Percentiles rank a stretch among this genome's conserved stretches.
phyloP scores from a whole-genome alignment of 2,888 invertebrate genomes.

The Plagiodera versicolora region DNA sequence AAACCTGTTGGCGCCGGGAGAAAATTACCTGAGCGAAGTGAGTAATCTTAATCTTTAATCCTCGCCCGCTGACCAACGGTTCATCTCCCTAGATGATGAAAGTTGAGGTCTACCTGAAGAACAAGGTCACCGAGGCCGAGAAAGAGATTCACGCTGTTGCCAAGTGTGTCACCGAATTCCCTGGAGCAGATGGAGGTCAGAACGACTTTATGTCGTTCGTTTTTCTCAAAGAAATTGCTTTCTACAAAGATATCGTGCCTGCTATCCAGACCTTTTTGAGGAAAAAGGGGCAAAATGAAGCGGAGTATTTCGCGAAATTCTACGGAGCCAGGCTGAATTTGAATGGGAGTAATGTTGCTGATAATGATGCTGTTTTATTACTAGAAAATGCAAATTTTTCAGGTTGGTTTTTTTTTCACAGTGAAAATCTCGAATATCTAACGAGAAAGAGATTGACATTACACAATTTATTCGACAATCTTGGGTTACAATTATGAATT shows the following conservation, averaged over 20 bases:
- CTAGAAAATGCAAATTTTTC: slow-evolving; percentile 55
- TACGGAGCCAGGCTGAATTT: slow-evolving; percentile 40
- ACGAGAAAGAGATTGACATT: too few relatives aligned
- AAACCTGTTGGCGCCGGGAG: slow-evolving; percentile 15
- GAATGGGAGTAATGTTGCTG: slow-evolving; percentile 32
- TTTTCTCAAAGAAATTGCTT: slow-evolving; percentile 52
- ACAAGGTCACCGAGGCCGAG: background rate
- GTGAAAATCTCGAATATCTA: too few relatives aligned
- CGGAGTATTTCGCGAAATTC: slow-evolving; percentile 48
- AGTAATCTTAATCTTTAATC: background rate
- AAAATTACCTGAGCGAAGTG: slow-evolving; percentile 26
- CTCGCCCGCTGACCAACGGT: too few relatives aligned
- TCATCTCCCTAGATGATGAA: background rate
- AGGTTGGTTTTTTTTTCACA: slow-evolving; percentile 13
- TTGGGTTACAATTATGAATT: too few relatives aligned
- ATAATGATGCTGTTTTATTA: slow-evolving; percentile 52
- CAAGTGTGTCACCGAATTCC: background rate
- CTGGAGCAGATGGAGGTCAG: background rate
- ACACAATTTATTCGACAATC: too few relatives aligned
- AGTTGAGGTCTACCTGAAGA: background rate
- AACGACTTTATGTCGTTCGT: background rate
- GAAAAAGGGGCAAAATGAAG: slow-evolving; percentile 52
- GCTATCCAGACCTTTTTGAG: slow-evolving; percentile 53
- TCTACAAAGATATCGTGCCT: slow-evolving; percentile 57
- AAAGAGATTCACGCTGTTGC: background rate